Evolutionary conservation across 2,888 invertebrate genomes (phyloP).

Genomic region (Lithophane leautieri): DNA sequence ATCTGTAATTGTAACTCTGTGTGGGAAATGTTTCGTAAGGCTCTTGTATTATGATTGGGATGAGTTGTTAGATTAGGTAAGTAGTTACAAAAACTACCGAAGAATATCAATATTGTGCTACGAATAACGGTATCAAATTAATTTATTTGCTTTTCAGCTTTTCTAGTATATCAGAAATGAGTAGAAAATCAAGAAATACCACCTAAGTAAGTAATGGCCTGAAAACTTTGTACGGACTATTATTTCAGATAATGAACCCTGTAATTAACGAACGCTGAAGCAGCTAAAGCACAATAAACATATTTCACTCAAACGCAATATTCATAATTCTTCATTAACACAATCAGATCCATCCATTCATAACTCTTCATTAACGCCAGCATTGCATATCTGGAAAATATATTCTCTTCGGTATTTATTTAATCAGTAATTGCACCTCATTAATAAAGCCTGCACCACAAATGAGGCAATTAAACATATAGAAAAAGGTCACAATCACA

Average conservation of each 20-base stretch:
- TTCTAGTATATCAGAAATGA: background rate
- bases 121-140: background rate
- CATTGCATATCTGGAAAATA: conserved; percentile 21
- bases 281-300: conserved; percentile 1
- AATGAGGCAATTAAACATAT: conserved; percentile 23
- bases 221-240: conserved; percentile 2
- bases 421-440: conserved; percentile 25
- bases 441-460: conserved; percentile 31
- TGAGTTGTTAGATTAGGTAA: background rate
- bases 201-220: background rate
- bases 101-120: background rate
- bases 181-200: background rate
- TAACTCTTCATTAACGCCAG: conserved; percentile 21
- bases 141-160: background rate
- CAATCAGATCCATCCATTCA: conserved; percentile 13
- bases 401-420: conserved; percentile 12
- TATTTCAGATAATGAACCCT: conserved; percentile 15
- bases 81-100: background rate
- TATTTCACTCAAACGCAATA: conserved; percentile 28
- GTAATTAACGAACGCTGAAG: conserved; percentile 21
- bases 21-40: conserved; percentile 9
- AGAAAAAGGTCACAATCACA: conserved; percentile 54
- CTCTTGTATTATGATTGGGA: background rate
- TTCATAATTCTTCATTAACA: conserved; percentile 41
- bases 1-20: conserved; percentile 11